These are phyloP conservation scores for Phthorimaea operculella DNA, from an alignment of 1,140 invertebrate species.

Conservation along the genomic window DNA sequence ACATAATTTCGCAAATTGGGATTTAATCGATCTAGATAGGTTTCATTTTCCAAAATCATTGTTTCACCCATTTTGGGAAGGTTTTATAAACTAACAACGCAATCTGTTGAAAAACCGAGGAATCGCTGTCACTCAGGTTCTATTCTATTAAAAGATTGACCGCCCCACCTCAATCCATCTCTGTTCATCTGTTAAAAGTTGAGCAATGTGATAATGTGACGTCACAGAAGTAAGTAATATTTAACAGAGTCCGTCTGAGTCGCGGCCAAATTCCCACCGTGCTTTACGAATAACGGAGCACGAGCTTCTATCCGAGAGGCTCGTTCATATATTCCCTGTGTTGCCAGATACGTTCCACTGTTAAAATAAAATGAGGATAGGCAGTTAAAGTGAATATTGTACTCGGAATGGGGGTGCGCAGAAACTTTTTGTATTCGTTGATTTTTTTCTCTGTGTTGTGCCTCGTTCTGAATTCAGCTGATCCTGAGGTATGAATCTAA, in stretches of 20 bases:
- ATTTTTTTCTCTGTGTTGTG: background rate
- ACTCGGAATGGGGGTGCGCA: conserved; percentile 6
- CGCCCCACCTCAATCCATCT: background rate
- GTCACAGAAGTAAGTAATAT: background rate
- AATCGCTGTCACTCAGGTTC: too few relatives aligned
- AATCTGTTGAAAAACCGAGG: too few relatives aligned
- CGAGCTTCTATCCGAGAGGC: background rate
- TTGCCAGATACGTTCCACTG: conserved; percentile 17
- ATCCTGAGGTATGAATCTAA: too few relatives aligned
- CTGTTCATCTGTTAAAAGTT: background rate
- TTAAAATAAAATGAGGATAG: conserved; percentile 37
- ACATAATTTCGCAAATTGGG: too few relatives aligned
- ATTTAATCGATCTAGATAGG: too few relatives aligned
- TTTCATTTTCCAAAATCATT: too few relatives aligned
- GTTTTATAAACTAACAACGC: too few relatives aligned
- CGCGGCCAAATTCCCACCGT: background rate
- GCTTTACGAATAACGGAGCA: too few relatives aligned
- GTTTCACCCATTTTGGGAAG: too few relatives aligned
- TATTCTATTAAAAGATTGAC: too few relatives aligned
- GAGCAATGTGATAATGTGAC: background rate
- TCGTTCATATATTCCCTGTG: conserved; percentile 26
- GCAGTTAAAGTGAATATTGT: conserved; percentile 25
- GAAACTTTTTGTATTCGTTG: conserved; percentile 2
- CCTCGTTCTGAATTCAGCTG: too few relatives aligned
- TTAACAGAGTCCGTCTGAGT: background rate